Evolutionary conservation across 2,113 vertebrate genomes (phyloP), one percentile per base, ranked within the genome.

Genomic region (Leucopternis melanops): DNA sequence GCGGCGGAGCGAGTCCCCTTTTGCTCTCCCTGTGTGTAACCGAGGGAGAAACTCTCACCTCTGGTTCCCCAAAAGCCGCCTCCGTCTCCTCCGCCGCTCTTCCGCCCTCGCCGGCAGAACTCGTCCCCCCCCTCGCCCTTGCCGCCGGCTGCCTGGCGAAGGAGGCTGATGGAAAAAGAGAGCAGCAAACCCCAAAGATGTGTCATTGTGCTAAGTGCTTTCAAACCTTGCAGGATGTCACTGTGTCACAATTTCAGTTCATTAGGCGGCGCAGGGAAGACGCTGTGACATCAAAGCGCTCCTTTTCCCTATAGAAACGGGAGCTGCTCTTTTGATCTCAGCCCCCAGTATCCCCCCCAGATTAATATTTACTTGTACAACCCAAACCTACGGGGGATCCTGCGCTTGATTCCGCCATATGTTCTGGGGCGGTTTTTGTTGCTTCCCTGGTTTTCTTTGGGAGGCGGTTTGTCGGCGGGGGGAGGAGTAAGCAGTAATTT

Each of bases 331-430:
- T 99, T 99, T 99, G 99, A 99, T 99, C 98, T 98, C 97, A 94
- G 94, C 95, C 97, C 97, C 97, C 92, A 29, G 67, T 42, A 93
- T 91, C 77, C 93, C 95, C 97, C 97, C 98, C 98, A 98, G 98
- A 99, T 98, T 98, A 98, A 98, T 98, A 98, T 98, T 97, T 98
- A 98, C 98, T 98, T 98, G 98, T 98, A 98, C 98, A 98, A 97
- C 98, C 97, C 96, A 97, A 98, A 98, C 98, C 98, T 97, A 97
- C 96, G 93, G 98, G 98, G 96, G 98, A 98, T 97, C 96, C 95
- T 69, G 90, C n/a, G 96, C 97, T 98, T 95, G 95, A 97, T 97
- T 98, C 98, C 52, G 49, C 98, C 98, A 97, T 98, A 98, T 98
- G 97, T 98, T 98, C 98, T 93, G 97, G 95, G 97, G 91, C 81